phyloP scores from a whole-genome alignment of 2,888 invertebrate genomes.

The Frankliniella fusca region DNA sequence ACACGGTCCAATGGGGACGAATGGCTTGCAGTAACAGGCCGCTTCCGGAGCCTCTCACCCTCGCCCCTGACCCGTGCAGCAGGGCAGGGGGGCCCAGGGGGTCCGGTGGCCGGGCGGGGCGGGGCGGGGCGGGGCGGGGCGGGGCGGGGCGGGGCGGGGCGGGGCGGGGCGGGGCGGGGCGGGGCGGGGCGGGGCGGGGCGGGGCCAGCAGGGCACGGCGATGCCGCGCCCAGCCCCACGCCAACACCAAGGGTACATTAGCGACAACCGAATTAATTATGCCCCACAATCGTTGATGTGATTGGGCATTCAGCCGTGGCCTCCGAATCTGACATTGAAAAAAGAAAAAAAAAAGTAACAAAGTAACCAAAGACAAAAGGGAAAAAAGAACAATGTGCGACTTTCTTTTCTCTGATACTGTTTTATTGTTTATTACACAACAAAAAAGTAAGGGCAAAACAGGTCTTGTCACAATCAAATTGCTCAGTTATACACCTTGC shows the following conservation, averaged over 20 bases:
- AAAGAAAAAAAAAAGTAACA: no score
- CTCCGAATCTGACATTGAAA: background rate
- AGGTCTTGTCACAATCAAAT: background rate
- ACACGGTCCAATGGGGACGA: background rate
- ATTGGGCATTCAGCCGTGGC: no score
- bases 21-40: constrained; percentile 5
- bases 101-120: background rate
- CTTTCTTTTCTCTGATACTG: background rate
- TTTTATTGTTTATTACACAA: background rate
- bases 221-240: no score
- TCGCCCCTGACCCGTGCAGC: background rate
- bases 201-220: no score
- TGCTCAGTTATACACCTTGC: background rate
- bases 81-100: background rate
- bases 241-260: no score
- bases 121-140: no score
- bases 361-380: no score
- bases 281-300: no score
- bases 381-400: background rate
- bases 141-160: background rate
- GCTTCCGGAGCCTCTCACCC: background rate
- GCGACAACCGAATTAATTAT: no score
- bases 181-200: no score
- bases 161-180: background rate
- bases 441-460: no score